Percentiles rank a stretch among this genome's conserved stretches.
phyloP scores from a whole-genome alignment of 2,888 invertebrate genomes.

The Clusia tigrina region DNA sequence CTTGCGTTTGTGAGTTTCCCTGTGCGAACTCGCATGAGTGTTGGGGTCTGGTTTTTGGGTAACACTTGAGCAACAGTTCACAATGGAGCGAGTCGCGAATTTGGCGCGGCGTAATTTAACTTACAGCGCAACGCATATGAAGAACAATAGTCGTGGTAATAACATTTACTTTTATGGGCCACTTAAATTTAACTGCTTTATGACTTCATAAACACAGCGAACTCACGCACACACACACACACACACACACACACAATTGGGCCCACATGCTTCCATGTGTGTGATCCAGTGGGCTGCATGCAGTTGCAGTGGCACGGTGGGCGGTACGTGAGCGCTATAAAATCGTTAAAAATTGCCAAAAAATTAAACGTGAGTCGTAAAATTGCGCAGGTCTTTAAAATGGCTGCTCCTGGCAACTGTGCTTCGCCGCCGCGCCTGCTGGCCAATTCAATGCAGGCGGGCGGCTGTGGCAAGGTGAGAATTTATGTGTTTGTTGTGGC shows the following conservation, averaged over 20 bases:
- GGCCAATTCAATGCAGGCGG: not conserved
- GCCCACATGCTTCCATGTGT: not conserved
- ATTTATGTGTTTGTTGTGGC: not conserved
- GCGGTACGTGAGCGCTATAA: not conserved
- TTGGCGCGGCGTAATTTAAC: not conserved
- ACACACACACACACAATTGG: not conserved
- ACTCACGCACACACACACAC: not conserved
- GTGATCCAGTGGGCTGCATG: not conserved
- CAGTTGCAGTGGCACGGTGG: not conserved
- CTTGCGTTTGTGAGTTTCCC: not conserved
- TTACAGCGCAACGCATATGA: not conserved
- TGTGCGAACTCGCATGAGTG: not conserved
- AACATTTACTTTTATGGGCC: slow-evolving; percentile 34
- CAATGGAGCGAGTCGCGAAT: not conserved
- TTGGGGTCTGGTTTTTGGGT: no score
- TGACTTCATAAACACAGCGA: slow-evolving; percentile 25
- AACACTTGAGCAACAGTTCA: not conserved
- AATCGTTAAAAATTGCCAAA: not conserved
- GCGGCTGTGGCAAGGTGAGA: not conserved
- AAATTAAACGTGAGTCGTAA: not conserved
- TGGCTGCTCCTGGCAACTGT: not conserved
- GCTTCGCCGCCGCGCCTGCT: not conserved
- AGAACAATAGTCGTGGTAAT: slow-evolving; percentile 11
- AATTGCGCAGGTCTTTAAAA: not conserved
- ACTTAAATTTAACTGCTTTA: slow-evolving; percentile 35